Base-by-base conservation (phyloP, 2,888 invertebrate species). In the Amphipyra tragopoginis region DNA sequence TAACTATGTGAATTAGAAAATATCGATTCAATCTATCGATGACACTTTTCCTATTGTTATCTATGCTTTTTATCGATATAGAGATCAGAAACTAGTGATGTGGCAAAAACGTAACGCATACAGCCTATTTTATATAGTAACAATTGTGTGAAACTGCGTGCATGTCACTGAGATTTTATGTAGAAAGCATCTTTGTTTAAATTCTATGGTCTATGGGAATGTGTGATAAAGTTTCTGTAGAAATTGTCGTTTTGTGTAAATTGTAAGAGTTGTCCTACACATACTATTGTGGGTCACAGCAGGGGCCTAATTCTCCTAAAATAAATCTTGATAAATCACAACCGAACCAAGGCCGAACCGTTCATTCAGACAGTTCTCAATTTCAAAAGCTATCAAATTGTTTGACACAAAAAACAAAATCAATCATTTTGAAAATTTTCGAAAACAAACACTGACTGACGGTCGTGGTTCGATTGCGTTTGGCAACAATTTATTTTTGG, bases 11-110 rank as follows among this genome's bases (percentile, higher is more conserved):
- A 79, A 79, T 64, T 67, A 77, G 79, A 79, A 76, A 77, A 50
- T 49, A 70, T 34, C 50, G 65, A 65, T 44, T 13, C 38, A 34
- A 57, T 61, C n/a, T 58, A 51, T 58, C 40, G 63, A 70, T 67
- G 65, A 67, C 61, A 65, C 70, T 79, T 70, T 79, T 76, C 80
- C 80, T 67, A 77, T 77, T 79, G 77, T 77, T 48, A 34, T 5
- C 15, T 53, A 40, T n/a, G 5, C 13, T 79, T 79, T 67, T 77
- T 79, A 65, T 73, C 43, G 38, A 65, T 67, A 45, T 54, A 73
- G 77, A 70, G 63, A 77, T 56, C 73, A 75, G 70, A 74, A 67
- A 73, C 67, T 67, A 47, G 44, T 10, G 42, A 10, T 44, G 36
- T 6, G 21, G 44, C 38, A 74, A 74, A 72, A 74, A 64, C 39